Conservation (phyloP, 2,113 vertebrate genomes). For the Lampris megalopsis region DNA sequence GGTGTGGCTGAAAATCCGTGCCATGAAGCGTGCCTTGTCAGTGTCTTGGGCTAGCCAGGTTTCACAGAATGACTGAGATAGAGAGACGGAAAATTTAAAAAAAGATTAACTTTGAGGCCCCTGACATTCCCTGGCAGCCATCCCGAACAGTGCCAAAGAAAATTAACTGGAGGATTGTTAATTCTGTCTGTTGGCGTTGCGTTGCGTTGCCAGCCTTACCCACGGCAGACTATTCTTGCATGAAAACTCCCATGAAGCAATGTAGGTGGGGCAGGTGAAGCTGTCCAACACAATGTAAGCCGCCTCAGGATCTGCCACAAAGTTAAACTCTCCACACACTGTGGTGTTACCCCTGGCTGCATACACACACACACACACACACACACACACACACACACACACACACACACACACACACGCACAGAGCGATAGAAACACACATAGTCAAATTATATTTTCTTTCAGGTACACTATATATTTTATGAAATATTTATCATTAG, state of each 20-base stretch:
- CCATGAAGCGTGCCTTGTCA: conserved; percentile 80
- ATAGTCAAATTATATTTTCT: not conserved
- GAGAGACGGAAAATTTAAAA: not conserved
- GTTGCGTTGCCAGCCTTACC: conserved; percentile 60
- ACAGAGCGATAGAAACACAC: not conserved
- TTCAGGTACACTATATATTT: too few species aligned
- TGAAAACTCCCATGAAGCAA: conserved; percentile 84
- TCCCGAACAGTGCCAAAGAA: too few species aligned
- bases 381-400: conserved; percentile 12
- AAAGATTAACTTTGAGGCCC: not conserved
- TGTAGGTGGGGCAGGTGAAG: conserved; percentile 79
- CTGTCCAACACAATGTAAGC: conserved; percentile 81
- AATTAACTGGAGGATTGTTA: too few species aligned
- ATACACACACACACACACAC: conserved; percentile 12
- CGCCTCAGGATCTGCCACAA: conserved; percentile 82
- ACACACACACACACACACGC: not conserved
- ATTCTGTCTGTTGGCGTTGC: not conserved
- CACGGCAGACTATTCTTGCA: conserved; percentile 74
- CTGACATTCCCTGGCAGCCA: too few species aligned
- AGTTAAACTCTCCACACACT: conserved; percentile 82
- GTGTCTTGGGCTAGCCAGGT: conserved; percentile 73
- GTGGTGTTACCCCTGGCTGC: conserved; percentile 80
- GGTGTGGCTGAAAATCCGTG: conserved; percentile 67
- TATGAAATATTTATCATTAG: too few species aligned
- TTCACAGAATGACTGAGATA: conserved; percentile 78